These are phyloP conservation scores for Eupithecia pulchellata DNA, from an alignment of 2,888 invertebrate species.

Conservation along the genomic window DNA sequence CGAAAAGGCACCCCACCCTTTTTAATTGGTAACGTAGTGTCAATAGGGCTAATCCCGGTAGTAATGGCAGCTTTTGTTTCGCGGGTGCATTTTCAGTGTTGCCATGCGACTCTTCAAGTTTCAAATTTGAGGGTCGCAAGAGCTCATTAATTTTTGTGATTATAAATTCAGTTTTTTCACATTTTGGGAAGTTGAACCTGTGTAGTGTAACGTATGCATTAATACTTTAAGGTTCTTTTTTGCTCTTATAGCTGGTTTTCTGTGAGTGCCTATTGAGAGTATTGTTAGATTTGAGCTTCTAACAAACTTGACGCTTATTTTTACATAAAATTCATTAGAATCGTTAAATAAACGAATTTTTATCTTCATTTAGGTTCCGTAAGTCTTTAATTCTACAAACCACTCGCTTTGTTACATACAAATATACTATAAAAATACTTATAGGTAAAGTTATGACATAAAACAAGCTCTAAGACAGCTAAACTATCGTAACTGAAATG, in stretches of 20 bases:
- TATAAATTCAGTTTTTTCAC: conserved; percentile 1
- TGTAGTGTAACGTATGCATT: neutral
- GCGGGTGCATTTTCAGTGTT: conserved; percentile 81
- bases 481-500: too few relatives aligned
- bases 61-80: conserved; percentile 83
- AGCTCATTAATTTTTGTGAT: conserved; percentile 18
- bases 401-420: too few relatives aligned
- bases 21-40: conserved; percentile 86
- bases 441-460: too few relatives aligned
- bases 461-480: neutral
- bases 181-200: conserved; percentile 1
- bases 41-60: conserved; percentile 84
- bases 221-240: neutral
- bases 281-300: neutral
- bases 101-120: conserved; percentile 59
- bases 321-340: neutral
- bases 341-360: neutral
- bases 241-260: neutral
- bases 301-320: neutral
- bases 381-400: neutral
- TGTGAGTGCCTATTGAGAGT: neutral
- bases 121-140: conserved; percentile 19
- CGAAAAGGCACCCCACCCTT: conserved; percentile 85
- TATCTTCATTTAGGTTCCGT: neutral
- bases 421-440: too few relatives aligned